Conservation (phyloP, 2,888 invertebrate species). For the Halictus quadricinctus region DNA sequence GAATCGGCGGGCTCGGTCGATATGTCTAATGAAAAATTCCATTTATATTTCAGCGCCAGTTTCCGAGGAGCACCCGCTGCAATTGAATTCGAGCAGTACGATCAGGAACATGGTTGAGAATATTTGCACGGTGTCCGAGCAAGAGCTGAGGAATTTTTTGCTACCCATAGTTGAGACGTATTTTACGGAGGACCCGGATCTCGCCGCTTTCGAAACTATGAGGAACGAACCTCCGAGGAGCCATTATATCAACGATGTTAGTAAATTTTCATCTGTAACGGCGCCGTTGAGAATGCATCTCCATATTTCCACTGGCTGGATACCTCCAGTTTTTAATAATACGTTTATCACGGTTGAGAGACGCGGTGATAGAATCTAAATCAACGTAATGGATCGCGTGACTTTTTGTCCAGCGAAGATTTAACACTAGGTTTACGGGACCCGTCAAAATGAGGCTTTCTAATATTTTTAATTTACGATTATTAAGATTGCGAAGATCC, state of each 20-base stretch:
- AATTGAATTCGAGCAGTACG: neutral
- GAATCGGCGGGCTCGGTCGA: neutral
- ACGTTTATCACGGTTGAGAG: neutral
- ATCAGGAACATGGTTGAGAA: neutral
- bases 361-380: neutral
- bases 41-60: slow-evolving; percentile 33
- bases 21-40: neutral
- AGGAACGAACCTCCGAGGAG: slow-evolving; percentile 17
- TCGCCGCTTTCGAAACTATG: slow-evolving; percentile 51
- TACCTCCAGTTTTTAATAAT: neutral
- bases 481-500: too few relatives aligned
- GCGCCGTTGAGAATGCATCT: neutral
- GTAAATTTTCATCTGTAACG: neutral
- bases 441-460: too few relatives aligned
- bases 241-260: slow-evolving; percentile 61
- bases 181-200: slow-evolving; percentile 57
- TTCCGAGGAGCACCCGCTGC: slow-evolving; percentile 29
- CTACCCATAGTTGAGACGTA: slow-evolving; percentile 42
- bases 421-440: too few relatives aligned
- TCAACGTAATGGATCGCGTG: neutral
- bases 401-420: too few relatives aligned
- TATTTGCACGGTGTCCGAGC: neutral
- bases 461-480: too few relatives aligned
- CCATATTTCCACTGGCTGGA: neutral
- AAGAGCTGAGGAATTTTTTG: slow-evolving; percentile 59